Evolutionary conservation across 2,888 invertebrate genomes (phyloP), one percentile per base, ranked within the genome.

Genomic region (Diaperis boleti): DNA sequence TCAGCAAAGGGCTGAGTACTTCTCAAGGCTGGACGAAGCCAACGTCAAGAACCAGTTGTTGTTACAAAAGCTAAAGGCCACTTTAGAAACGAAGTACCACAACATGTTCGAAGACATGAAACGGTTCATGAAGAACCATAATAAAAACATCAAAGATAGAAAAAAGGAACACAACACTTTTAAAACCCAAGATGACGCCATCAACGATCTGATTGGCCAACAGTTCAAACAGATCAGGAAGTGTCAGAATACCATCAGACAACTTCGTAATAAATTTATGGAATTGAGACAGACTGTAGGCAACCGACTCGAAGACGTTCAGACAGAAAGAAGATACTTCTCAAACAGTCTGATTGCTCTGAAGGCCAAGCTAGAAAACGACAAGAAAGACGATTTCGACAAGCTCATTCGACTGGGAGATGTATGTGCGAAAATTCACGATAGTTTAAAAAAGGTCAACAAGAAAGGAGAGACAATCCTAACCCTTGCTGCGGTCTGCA

Each of bases 381-480:
- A 85, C 55, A 81, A 83, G 61, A 81, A 78, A 3, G 75, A 78
- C 4, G 87, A 88, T 59, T 82, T 83, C 17, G 79, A 83, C 13
- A 84, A 86, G 65, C 78, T 92, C 20, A 86, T 85, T 14, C 67
- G 83, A 14, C 81, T 91, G 76, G 89, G 88, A 6, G 85, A 89
- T 41, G 79, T 83, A 29, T 89, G 90, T 69, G 86, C 87, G 68
- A 82, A 85, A 55, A 81, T 84, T 44, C 84, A 86, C 33, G 82
- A 85, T 84, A 79, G 81, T 41, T 80, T 90, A 0, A 83, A 87
- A 71, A 79, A 79, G n/a, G 76, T 86, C 1, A 79, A 83, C 29
- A 81, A 81, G 15, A 89, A 88, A 73, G 84, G 89, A 3, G 83
- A 86, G 63, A 85, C 84, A 13, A 80, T 92, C n/a, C 73, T 86